Conservation (phyloP, 2,113 vertebrate species). For the Ochotona princeps region DNA sequence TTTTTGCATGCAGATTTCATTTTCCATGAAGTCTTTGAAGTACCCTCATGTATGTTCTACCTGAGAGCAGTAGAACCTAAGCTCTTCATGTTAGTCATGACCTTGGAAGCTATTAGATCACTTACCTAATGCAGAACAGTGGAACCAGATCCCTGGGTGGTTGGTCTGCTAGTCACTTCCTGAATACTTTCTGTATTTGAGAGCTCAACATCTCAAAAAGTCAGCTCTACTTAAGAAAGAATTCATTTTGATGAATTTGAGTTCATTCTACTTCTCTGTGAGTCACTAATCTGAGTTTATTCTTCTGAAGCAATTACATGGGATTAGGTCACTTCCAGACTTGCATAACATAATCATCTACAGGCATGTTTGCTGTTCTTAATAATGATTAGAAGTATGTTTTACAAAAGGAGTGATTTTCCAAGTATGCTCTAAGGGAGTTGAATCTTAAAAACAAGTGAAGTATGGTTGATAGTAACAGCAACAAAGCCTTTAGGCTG, state of each 20-base stretch:
- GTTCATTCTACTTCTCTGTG: constrained; percentile 15
- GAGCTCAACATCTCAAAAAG: neutral
- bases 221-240: neutral
- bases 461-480: neutral
- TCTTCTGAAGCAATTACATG: constrained; percentile 9
- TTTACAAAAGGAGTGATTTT: constrained; percentile 22
- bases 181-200: constrained; percentile 1
- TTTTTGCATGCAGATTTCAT: too few species aligned
- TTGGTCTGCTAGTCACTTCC: neutral
- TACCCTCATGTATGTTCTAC: neutral
- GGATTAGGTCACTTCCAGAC: constrained; percentile 28
- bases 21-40: too few species aligned
- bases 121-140: neutral
- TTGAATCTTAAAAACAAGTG: neutral
- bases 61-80: neutral
- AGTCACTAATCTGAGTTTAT: constrained; percentile 23
- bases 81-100: neutral
- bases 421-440: neutral
- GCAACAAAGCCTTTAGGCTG: neutral
- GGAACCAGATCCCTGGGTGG: neutral
- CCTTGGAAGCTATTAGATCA: neutral
- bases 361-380: neutral
- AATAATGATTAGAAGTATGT: constrained; percentile 26
- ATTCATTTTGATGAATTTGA: neutral
- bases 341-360: constrained; percentile 25